These are phyloP conservation scores for Tokudaia tokunoshimensis DNA, from an alignment of 2,797 vertebrate species.

Conservation along the genomic window DNA sequence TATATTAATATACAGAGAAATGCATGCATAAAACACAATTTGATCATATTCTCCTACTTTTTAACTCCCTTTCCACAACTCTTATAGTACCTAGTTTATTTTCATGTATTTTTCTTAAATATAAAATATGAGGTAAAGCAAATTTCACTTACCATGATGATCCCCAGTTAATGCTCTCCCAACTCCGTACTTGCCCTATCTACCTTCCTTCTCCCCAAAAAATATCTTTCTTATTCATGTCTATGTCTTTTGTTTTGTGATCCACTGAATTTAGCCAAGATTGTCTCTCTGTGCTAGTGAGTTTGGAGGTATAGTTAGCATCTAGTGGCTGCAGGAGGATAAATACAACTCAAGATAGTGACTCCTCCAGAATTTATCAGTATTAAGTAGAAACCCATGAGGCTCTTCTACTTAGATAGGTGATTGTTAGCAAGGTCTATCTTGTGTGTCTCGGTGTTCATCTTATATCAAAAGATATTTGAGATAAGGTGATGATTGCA, in stretches of 20 bases:
- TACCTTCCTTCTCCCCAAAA: neutral
- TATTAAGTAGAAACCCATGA: neutral
- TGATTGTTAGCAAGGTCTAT: neutral
- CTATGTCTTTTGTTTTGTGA: neutral
- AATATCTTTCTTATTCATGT: neutral
- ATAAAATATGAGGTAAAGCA: neutral
- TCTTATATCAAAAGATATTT: too few relatives aligned
- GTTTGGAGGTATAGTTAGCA: neutral
- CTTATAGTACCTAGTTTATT: too few relatives aligned
- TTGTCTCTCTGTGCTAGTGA: neutral
- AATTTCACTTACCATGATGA: neutral
- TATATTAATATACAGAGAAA: neutral
- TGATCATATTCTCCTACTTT: neutral
- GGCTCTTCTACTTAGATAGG: neutral
- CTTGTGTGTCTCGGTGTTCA: neutral
- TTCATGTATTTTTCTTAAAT: neutral
- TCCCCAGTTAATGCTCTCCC: neutral
- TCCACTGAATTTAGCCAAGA: too few relatives aligned
- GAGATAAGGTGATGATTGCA: neutral
- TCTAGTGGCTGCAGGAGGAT: neutral
- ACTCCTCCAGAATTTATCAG: neutral
- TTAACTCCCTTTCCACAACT: neutral
- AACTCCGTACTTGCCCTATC: neutral
- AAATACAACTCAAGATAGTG: too few relatives aligned
- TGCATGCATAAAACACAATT: neutral